Conservation (phyloP, 2,888 invertebrate genomes). For the Drosophila bunnanda region DNA sequence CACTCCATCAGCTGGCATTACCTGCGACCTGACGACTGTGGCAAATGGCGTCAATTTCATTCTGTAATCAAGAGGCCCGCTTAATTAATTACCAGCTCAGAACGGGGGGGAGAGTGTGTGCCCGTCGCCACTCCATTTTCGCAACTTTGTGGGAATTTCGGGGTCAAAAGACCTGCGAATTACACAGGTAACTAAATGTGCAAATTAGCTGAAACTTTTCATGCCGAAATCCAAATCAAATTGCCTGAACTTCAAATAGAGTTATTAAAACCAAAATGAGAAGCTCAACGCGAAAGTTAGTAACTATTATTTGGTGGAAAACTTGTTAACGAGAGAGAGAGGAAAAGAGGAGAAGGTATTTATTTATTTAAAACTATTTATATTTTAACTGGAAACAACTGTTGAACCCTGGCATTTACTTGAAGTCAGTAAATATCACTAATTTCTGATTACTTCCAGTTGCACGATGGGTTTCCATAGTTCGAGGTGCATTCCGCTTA, state of each 20-base stretch:
- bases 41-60: slow-evolving; percentile 75
- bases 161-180: slow-evolving; percentile 1
- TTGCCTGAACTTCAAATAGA: background rate
- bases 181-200: slow-evolving; percentile 1
- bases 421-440: background rate
- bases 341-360: background rate
- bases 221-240: slow-evolving; percentile 1
- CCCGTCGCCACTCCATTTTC: slow-evolving; percentile 2
- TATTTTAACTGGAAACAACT: background rate
- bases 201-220: slow-evolving; percentile 2
- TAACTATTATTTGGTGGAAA: background rate
- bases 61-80: slow-evolving; percentile 72
- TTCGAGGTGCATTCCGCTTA: background rate
- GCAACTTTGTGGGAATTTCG: slow-evolving; percentile 4
- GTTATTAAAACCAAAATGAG: background rate
- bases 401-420: no score
- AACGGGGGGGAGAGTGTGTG: slow-evolving; percentile 1
- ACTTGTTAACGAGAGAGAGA: background rate
- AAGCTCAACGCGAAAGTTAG: background rate
- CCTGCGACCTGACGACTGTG: slow-evolving; percentile 29
- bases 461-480: background rate
- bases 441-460: background rate
- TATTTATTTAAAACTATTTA: background rate
- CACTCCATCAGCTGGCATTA: slow-evolving; percentile 4
- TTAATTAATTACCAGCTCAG: slow-evolving; percentile 66